Conservation (phyloP, 2,113 vertebrate genomes). For the Micronisus gabar region DNA sequence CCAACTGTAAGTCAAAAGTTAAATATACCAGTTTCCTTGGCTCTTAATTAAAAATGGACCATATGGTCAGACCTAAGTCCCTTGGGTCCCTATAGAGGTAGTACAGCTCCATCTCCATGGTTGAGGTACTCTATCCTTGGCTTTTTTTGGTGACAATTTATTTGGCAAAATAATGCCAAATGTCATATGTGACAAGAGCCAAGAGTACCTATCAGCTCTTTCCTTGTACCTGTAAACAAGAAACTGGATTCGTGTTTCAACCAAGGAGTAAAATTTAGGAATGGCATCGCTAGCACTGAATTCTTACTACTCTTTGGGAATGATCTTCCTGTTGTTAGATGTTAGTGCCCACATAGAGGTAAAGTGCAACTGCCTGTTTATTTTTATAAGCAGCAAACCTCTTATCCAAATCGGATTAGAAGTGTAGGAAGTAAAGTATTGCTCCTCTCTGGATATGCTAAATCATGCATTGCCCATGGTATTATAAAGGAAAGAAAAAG, state of each 20-base stretch:
- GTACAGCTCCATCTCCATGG: background rate
- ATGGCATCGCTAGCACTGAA: background rate
- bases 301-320: background rate
- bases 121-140: background rate
- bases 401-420: constrained; percentile 45
- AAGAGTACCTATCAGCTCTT: background rate
- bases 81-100: background rate
- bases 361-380: background rate
- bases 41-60: background rate
- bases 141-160: background rate
- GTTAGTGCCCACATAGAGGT: background rate
- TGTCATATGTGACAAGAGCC: background rate
- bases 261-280: background rate
- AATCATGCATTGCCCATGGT: background rate
- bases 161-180: background rate
- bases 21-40: background rate
- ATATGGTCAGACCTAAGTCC: background rate
- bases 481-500: background rate
- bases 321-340: background rate
- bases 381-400: constrained; percentile 47
- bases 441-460: background rate
- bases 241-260: background rate
- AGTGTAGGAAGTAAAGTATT: background rate
- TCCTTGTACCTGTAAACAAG: background rate
- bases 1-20: background rate